Evolutionary conservation across 2,888 invertebrate genomes (phyloP), one percentile per base, ranked within the genome.

Genomic region (Nomada ferruginata): DNA sequence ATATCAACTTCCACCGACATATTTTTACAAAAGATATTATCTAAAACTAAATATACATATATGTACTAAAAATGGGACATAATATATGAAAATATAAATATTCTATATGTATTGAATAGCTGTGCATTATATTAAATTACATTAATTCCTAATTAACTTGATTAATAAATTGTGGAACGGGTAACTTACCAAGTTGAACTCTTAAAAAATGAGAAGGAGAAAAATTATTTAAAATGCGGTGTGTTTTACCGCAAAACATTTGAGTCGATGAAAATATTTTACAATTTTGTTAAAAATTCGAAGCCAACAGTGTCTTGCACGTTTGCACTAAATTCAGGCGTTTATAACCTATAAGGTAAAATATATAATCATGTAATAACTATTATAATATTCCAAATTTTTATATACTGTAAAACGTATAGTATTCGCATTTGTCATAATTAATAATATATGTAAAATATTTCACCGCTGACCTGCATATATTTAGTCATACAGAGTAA

Each of bases 1-100:
- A 10, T 59, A 18, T 86, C 76, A 2, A 85, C 53, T 20, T 76
- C 44, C 0, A 75, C 70, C 2, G 90, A 91, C 89, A 90, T 89
- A 23, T 55, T 81, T 68, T 66, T 82, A 47, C 11, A 72, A 26
- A n/a, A 55, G 59, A 20, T 82, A 20, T 75, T 86, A 55, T 50
- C 90, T 91, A 36, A 36, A 79, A 74, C 63, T 53, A 75, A 71
- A 59, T 47, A 57, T 29, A 36, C 20, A 29, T 18, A 60, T 29
- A 20, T 36, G 15, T 29, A 29, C 15, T 29, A 29, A n/a, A 9
- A 13, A 2, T 50, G 47, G 47, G 0, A 55, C 50, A 29, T n/a
- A 44, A n/a, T 13, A 23, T 55, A 59, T 59, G 47, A 20, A 26
- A 57, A 68, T 18, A 55, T 47, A 44, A 69, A 7, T 7, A 55